Evolutionary conservation across 2,797 vertebrate species (phyloP), one percentile per base, ranked within the genome.

Genomic region (Danio aesculapii): DNA sequence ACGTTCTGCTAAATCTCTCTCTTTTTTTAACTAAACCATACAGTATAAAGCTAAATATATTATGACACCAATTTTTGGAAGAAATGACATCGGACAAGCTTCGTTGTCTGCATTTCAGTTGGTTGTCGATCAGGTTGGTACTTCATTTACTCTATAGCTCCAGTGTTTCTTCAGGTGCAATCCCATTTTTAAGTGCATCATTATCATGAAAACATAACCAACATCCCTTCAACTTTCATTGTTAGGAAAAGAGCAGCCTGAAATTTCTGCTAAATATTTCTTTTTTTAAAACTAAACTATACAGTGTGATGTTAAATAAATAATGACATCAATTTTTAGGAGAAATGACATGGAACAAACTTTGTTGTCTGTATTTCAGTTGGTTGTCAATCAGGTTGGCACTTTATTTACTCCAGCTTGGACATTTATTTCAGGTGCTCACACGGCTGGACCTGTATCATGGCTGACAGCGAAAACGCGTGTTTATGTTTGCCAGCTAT

Each of bases 401-500:
- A 12, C 14, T 12, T 61, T 30, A 30, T 69, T 39, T 50, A 12
- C 9, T 62, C 30, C 19, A 75, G 6, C 71, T 49, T 49, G 19
- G 49, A 13, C 30, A 39, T 57, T 46, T 49, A n/a, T 14, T 63
- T 52, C 47, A 63, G 30, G 21, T 50, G 16, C 8, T 30, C 1
- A 1, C 41, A 46, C 57, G 70, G 58, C 12, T 46, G 70, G 17
- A 58, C 52, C 12, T 9, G 12, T 19, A 44, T 72, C 11, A 30
- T 30, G 30, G 55, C 53, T 16, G 53, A 72, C n/a, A 46, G 70
- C 16, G n/a, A 53, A 66, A 53, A 55, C 5, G 49, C 21, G 47
- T 19, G 9, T 76, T n/a, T 55, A 11, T 43, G n/a, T 76, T 62
- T 44, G 62, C 30, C 41, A 49, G 49, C 30, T 70, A 72, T 46